Conservation (phyloP, 92 coral and sea anemone genomes). For the Montipora capitata region DNA sequence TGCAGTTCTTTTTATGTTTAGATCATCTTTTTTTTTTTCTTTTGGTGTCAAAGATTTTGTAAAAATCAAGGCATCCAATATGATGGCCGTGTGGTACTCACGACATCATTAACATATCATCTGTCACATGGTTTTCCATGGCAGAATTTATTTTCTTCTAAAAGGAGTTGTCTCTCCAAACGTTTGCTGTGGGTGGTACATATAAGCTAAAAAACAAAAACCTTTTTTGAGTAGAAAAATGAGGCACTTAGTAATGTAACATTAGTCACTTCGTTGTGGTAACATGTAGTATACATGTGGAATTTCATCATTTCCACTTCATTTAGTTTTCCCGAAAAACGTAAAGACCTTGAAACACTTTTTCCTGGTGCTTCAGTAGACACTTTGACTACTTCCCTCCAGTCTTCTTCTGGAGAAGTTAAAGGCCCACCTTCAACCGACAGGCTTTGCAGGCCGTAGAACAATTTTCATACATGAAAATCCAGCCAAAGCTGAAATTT, state of each 20-base stretch:
- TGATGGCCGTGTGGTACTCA: not conserved
- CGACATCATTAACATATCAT: constrained; percentile 11
- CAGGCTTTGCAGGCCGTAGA: no score
- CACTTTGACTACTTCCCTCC: constrained; percentile 23
- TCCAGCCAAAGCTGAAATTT: no score
- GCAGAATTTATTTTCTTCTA: not conserved
- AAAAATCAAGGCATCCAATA: constrained; percentile 16
- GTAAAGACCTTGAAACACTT: not conserved
- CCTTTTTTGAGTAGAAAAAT: constrained; percentile 14
- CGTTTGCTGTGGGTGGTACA: not conserved
- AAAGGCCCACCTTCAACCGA: no score
- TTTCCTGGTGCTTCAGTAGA: constrained; percentile 27
- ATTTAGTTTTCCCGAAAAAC: constrained; percentile 11
- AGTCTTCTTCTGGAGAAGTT: constrained; percentile 18
- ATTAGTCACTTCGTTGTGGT: constrained; percentile 7
- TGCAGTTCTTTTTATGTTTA: not conserved
- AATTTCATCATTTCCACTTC: constrained; percentile 28
- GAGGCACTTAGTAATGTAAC: not conserved
- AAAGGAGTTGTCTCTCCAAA: not conserved
- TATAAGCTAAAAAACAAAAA: not conserved
- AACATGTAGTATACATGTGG: constrained; percentile 4
- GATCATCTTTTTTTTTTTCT: not conserved
- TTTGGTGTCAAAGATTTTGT: not conserved
- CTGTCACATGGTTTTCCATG: constrained; percentile 1
- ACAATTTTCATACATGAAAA: no score